Conservation (phyloP, 1,140 invertebrate species). For the Drosophila tropicalis region DNA sequence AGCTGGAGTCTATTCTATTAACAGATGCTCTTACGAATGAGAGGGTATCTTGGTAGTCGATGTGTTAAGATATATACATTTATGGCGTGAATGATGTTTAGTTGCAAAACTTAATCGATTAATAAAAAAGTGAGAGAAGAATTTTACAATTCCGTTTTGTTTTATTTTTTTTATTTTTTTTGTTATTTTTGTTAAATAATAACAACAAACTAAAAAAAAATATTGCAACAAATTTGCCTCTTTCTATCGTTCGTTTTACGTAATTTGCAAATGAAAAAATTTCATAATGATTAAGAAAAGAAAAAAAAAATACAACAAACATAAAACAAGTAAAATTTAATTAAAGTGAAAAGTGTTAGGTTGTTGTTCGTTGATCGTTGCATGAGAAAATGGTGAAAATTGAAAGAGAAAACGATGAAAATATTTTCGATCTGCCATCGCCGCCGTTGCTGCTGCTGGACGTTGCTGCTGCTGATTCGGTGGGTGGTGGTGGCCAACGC, state of each 20-base stretch:
- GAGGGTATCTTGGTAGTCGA: neutral
- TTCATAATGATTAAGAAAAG: constrained; percentile 6
- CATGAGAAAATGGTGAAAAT: constrained; percentile 14
- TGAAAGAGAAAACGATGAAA: constrained; percentile 9
- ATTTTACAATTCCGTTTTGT: constrained; percentile 8
- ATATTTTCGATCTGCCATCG: constrained; percentile 3
- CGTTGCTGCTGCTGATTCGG: neutral
- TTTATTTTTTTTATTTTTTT: neutral
- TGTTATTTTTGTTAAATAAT: neutral
- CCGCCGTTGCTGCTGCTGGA: neutral
- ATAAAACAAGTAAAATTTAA: constrained; percentile 9
- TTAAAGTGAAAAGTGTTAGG: constrained; percentile 8
- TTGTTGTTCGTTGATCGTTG: neutral
- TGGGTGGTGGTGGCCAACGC: neutral
- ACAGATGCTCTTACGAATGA: no score
- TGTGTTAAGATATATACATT: neutral
- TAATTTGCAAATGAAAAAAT: constrained; percentile 12
- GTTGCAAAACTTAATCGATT: neutral
- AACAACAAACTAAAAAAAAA: neutral
- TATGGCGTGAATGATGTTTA: no score
- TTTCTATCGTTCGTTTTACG: neutral
- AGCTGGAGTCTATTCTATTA: no score
- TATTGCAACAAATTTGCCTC: constrained; percentile 5
- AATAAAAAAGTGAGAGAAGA: neutral
- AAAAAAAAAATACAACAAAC: neutral